Evolutionary conservation across 2,888 invertebrate species (phyloP), one percentile per base, ranked within the genome.

Genomic region (Galerucella nymphaeae): DNA sequence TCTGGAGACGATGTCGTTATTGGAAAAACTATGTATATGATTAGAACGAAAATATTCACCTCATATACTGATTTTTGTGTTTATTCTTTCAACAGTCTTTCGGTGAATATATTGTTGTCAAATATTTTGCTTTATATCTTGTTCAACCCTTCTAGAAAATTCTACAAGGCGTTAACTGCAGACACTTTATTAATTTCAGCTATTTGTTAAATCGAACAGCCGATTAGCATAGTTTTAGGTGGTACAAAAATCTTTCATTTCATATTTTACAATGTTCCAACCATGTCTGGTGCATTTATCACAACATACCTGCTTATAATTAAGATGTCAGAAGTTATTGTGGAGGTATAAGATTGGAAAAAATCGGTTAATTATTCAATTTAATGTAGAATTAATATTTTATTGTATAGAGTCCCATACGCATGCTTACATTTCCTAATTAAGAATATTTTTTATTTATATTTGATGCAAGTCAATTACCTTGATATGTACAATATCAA

Each of bases 211-310:
- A 76, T 72, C 71, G 78, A 79, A 75, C 73, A 71, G 72, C 77
- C 76, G 81, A 82, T 82, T 82, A 82, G 79, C 81, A 82, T 82
- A 80, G 78, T 80, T 81, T 77, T 77, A 71, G 74, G 72, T 74
- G 76, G 75, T 71, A 76, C 73, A 71, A 74, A 77, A 78, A 76
- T 76, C 67, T 76, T 68, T 69, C 73, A 75, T 76, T 70, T 69
- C 74, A 75, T 78, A 76, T 78, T 74, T 69, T 73, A 74, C 70
- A 57, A 72, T 77, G 77, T 73, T 74, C 75, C 74, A 70, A 53
- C 64, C 72, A 69, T 45, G 79, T 74, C 77, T 77, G 75, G 68
- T 42, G 63, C 80, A 82, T 82, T 80, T 80, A 82, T 82, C 80
- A 82, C 78, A 66, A 76, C 65, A 65, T 77, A 76, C 75, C 74